Percentiles rank a stretch among this genome's conserved stretches.
Conservation (phyloP, 2,888 invertebrate species). For the Nemotelus pantherinus region DNA sequence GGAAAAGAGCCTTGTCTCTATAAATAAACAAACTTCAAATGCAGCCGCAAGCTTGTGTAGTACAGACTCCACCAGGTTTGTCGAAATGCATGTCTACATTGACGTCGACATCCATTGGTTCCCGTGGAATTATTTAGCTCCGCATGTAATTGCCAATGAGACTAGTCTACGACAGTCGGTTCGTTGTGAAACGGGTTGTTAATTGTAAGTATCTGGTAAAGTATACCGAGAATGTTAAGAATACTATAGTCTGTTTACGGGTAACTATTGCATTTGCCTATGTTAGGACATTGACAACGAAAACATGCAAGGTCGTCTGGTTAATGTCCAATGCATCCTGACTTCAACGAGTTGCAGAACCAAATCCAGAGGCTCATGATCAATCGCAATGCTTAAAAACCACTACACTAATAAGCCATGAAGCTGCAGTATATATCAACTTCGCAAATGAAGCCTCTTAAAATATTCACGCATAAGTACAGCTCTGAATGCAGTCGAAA, state of each 20-base stretch:
- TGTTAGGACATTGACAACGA: no score
- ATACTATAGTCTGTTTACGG: no score
- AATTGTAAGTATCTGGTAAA: neutral
- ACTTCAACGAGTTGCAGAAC: no score
- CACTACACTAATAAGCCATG: no score
- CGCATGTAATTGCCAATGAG: slow-evolving; percentile 39
- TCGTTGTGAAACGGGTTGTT: neutral
- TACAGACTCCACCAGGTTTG: slow-evolving; percentile 15
- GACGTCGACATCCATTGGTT: slow-evolving; percentile 39
- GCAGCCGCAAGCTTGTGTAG: slow-evolving; percentile 34
- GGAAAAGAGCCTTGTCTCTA: neutral
- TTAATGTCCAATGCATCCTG: no score
- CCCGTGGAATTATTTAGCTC: slow-evolving; percentile 47
- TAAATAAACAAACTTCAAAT: slow-evolving; percentile 40
- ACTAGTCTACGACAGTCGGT: neutral
- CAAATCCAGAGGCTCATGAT: no score
- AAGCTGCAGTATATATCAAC: no score
- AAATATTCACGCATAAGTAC: no score
- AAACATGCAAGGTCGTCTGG: no score
- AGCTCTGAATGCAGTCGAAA: no score
- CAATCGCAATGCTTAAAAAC: no score
- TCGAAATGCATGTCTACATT: slow-evolving; percentile 30
- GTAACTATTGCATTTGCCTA: neutral
- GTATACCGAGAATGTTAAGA: neutral
- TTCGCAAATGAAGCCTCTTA: no score